A percentile compares a stretch with the other conserved stretches of the same genome.
Evolutionary conservation across 1,140 invertebrate species (phyloP).

Genomic region (Eriosoma lanigerum): DNA sequence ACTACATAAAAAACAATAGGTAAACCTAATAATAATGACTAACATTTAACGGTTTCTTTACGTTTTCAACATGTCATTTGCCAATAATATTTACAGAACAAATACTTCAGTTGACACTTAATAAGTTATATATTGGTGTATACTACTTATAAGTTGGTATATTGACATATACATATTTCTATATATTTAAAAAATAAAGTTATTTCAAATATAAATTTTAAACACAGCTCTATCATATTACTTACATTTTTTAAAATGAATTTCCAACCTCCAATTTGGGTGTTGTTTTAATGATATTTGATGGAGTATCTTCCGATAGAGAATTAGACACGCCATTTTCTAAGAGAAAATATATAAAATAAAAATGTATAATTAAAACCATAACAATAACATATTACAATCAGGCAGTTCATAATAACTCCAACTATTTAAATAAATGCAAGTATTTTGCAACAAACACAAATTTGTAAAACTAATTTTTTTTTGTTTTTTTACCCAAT

Average conservation of each 20-base stretch:
- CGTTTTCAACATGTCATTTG: neutral
- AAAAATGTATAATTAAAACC: no score
- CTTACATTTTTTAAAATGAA: conserved; percentile 6
- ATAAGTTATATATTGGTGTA: conserved; percentile 3
- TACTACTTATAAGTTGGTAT: neutral
- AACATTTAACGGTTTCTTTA: conserved; percentile 8
- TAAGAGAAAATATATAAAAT: neutral
- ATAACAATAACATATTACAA: no score
- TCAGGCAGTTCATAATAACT: no score
- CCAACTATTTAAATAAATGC: no score
- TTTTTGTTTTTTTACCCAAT: no score
- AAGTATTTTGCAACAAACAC: no score
- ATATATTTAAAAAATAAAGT: neutral
- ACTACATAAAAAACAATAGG: conserved; percentile 47
- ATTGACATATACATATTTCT: neutral
- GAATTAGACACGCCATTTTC: conserved; percentile 17
- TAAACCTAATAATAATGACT: conserved; percentile 48
- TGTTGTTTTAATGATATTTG: conserved; percentile 14
- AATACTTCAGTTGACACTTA: conserved; percentile 21
- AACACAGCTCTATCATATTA: neutral
- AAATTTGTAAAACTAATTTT: no score
- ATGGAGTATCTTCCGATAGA: neutral
- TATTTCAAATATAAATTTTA: neutral
- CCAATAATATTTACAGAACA: conserved; percentile 29
- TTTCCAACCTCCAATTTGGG: conserved; percentile 30